Conservation (phyloP, 2,113 vertebrate genomes). For the Xenus cinereus region DNA sequence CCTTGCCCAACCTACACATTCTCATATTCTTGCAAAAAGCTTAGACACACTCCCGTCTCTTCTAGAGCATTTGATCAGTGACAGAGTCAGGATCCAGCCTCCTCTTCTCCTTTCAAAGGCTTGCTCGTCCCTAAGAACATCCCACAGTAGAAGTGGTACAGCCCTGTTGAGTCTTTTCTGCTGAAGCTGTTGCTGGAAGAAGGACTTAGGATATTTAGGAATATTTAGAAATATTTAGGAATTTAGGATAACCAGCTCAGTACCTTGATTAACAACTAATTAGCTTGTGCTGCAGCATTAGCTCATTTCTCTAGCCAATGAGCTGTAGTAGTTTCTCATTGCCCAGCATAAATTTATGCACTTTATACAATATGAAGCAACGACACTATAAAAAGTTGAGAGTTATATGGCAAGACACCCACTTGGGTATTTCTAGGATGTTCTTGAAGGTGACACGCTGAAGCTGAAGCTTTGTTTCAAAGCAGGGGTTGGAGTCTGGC, state of each 20-base stretch:
- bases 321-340: background rate
- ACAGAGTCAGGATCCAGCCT: background rate
- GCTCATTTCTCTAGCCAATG: background rate
- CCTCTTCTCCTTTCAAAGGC: background rate
- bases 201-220: background rate
- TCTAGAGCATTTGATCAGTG: background rate
- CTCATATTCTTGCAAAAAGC: background rate
- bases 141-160: background rate
- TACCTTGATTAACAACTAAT: background rate
- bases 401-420: background rate
- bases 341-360: background rate
- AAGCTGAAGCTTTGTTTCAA: background rate
- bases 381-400: background rate
- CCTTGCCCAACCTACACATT: background rate
- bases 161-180: background rate
- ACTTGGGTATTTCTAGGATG: background rate
- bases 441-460: background rate
- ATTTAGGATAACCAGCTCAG: background rate
- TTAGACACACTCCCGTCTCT: background rate
- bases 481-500: background rate
- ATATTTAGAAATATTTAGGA: background rate
- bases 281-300: background rate
- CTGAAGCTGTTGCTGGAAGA: background rate
- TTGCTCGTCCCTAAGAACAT: background rate
- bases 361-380: background rate